Evolutionary conservation across 2,888 invertebrate species (phyloP), one percentile per base, ranked within the genome.

Genomic region (Lochmaea capreae): DNA sequence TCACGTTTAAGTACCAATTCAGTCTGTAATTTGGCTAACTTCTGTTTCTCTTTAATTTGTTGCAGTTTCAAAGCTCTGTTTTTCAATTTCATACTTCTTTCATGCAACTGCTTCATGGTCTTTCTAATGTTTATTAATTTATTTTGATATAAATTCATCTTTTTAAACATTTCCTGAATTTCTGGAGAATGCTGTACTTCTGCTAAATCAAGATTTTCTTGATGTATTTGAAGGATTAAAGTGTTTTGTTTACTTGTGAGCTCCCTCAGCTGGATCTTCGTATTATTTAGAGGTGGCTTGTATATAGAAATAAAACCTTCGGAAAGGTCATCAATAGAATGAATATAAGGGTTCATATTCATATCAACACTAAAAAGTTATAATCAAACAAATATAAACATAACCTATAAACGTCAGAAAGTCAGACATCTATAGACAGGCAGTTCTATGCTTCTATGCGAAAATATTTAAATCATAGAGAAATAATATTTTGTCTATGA

Each of bases 41-140:
- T 73, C 61, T 75, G 74, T 67, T 77, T 79, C 63, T 79, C 77
- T 69, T 76, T 78, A 42, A 73, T 49, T 54, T 78, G 75, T 61
- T 79, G 75, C 16, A 80, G 16, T 63, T 75, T 77, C 46, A 62
- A 12, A 11, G 79, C 78, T 26, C 80, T 68, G 61, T 79, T 81
- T 73, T 80, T 82, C 52, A 82, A 70, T 70, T 79, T 82, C 10
- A 67, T 71, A 65, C 79, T 78, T 58, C 74, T 74, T 33, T 81
- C 79, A 65, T 79, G 79, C 42, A 82, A 57, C 10, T 72, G 59
- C 67, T 74, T 81, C 77, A 82, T 82, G 43, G 80, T 77, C 62
- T 78, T 81, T 72, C 79, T 80, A 16, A 81, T 76, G 22, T 61
- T 74, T 16, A 76, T 59, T 49, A 82, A 72, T 71, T 82, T 82